A percentile compares a stretch with the other conserved stretches of the same genome.
Evolutionary conservation across 2,888 invertebrate species (phyloP).

Genomic region (Tyria jacobaeae): DNA sequence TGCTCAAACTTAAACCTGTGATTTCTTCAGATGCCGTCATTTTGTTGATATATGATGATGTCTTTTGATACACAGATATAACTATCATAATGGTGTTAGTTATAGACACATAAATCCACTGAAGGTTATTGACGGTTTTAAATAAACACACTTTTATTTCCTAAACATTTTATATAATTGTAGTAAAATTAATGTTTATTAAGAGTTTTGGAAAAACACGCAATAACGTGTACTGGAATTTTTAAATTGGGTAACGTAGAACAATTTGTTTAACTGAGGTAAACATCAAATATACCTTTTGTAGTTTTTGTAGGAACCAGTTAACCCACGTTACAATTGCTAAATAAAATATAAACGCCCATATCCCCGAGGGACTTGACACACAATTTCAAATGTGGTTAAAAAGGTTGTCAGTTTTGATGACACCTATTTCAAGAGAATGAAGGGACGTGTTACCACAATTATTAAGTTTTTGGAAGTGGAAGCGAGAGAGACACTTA

Average conservation of each 20-base stretch:
- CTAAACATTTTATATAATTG: background rate
- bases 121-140: background rate
- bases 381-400: background rate
- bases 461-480: background rate
- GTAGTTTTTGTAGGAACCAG: too few species aligned
- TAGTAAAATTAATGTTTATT: background rate
- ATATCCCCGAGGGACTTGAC: background rate
- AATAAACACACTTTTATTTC: background rate
- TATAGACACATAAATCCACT: too few species aligned
- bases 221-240: background rate
- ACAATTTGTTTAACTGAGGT: background rate
- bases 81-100: too few species aligned
- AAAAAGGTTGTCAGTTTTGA: conserved; percentile 1
- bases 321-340: background rate
- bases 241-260: background rate
- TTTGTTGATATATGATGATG: too few species aligned
- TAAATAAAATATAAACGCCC: background rate
- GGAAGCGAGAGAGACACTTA: background rate
- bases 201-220: background rate
- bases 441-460: background rate
- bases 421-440: background rate
- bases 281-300: background rate
- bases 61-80: too few species aligned
- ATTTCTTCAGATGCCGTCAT: too few species aligned
- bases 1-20: too few species aligned